phyloP scores from a whole-genome alignment of 2,888 invertebrate genomes.

The Scaptomyza caliginosa region DNA sequence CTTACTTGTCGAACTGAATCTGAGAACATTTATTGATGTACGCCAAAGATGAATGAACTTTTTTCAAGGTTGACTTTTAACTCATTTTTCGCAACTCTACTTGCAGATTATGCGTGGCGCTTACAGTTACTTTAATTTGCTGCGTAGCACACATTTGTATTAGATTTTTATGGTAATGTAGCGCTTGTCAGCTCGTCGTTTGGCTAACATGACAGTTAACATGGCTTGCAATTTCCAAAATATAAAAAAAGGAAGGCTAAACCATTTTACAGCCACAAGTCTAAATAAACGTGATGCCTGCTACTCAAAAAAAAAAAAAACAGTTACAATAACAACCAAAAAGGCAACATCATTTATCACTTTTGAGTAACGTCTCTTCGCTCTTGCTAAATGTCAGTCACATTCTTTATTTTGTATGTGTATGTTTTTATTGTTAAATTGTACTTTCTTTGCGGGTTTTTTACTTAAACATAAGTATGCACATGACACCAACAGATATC shows the following conservation, averaged over 20 bases:
- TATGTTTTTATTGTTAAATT: constrained; percentile 61
- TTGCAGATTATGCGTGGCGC: constrained; percentile 78
- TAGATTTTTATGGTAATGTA: constrained; percentile 31
- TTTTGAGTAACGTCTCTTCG: constrained; percentile 39
- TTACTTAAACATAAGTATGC: constrained; percentile 40
- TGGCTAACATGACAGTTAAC: constrained; percentile 76
- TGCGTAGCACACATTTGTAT: constrained; percentile 60
- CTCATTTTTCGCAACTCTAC: background rate
- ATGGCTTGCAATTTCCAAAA: constrained; percentile 67
- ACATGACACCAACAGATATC: constrained; percentile 51
- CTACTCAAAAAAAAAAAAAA: constrained; percentile 45
- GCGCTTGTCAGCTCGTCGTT: constrained; percentile 68
- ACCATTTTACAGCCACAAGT: constrained; percentile 68
- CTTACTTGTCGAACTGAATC: constrained; percentile 71
- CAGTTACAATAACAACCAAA: background rate
- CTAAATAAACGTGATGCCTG: constrained; percentile 66
- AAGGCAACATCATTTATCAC: constrained; percentile 76
- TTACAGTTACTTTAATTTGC: constrained; percentile 79
- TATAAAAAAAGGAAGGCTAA: constrained; percentile 49
- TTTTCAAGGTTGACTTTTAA: background rate
- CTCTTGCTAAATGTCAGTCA: constrained; percentile 38
- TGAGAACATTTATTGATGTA: constrained; percentile 77
- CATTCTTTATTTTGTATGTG: too few species aligned
- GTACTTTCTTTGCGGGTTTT: constrained; percentile 57
- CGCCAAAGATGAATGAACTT: background rate